Evolutionary conservation across 2,113 vertebrate species (phyloP), one percentile per base, ranked within the genome.

Genomic region (Entosphenus tridentatus): DNA sequence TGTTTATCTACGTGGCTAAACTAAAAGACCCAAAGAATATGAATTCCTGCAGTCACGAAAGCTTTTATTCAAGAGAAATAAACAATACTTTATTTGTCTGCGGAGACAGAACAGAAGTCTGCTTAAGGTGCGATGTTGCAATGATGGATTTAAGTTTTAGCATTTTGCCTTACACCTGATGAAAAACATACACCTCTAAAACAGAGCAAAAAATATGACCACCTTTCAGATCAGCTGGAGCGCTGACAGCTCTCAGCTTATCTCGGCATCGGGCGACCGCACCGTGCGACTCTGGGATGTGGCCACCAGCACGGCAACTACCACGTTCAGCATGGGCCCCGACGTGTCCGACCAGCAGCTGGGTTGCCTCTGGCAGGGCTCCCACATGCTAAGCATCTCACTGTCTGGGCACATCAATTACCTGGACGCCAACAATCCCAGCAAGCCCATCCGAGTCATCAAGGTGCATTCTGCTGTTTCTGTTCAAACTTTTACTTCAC

Each of bases 271-370:
- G 1, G 92, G 90, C 72, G 93, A 98, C 75, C 93, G 88, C 79
- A 95, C 88, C 0, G 88, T 91, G 58, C 95, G 89, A 74, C 83
- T 95, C 56, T 98, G 93, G 93, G 93, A 98, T n/a, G 81, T 95
- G 59, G 80, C 70, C 12, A 76, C 81, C 70, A 82, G 81, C 72
- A 82, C 83, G 0, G 68, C 81, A 1, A 83, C 93, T 76, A 92
- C 56, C 74, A 95, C 90, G 21, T 98, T 98, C 74, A 81, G 82
- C 71, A 76, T 98, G 81, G 93, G 93, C 75, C 74, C 80, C 62
- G 85, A 82, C 0, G 82, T 95, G 21, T 71, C 82, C 71, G 90
- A 95, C 80, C 89, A 95, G 79, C 93, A 98, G 81, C 79, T 98
- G 80, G 92, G 93, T 75, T 98, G 93, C 76, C 77, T 98, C 72